phyloP scores from a whole-genome alignment of 1,140 invertebrate species.

The Lepidurus packardi region DNA sequence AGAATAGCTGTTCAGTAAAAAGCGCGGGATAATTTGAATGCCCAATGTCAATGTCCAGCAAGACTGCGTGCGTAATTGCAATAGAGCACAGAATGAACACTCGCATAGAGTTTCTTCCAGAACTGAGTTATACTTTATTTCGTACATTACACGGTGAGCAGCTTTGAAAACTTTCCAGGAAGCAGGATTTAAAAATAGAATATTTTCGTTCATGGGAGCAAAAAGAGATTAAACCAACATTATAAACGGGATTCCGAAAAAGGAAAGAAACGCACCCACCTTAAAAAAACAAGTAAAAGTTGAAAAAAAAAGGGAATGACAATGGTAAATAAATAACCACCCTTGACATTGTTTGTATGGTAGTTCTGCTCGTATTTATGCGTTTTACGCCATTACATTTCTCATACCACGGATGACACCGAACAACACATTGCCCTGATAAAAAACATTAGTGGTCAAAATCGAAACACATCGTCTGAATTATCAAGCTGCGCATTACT shows the following conservation, averaged over 20 bases:
- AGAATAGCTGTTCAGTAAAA: too few species aligned
- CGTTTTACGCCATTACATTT: constrained; percentile 2
- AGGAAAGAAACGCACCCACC: background rate
- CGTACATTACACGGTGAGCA: background rate
- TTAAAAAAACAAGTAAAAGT: background rate
- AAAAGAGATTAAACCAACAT: background rate
- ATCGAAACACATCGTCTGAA: background rate
- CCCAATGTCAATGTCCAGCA: background rate
- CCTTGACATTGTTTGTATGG: background rate
- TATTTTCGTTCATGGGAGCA: background rate
- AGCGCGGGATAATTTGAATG: too few species aligned
- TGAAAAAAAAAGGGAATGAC: background rate
- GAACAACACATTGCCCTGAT: background rate
- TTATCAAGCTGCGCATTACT: background rate
- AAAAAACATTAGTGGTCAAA: background rate
- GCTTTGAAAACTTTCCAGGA: background rate
- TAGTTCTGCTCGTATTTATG: background rate
- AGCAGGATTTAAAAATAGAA: background rate
- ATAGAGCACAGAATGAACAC: background rate
- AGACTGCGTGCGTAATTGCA: background rate
- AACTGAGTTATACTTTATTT: background rate
- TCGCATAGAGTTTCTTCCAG: background rate
- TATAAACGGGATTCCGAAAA: background rate
- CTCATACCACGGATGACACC: background rate
- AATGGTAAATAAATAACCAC: constrained; percentile 17